Conservation (phyloP, 2,888 invertebrate species). For the Fragum whitleyi region DNA sequence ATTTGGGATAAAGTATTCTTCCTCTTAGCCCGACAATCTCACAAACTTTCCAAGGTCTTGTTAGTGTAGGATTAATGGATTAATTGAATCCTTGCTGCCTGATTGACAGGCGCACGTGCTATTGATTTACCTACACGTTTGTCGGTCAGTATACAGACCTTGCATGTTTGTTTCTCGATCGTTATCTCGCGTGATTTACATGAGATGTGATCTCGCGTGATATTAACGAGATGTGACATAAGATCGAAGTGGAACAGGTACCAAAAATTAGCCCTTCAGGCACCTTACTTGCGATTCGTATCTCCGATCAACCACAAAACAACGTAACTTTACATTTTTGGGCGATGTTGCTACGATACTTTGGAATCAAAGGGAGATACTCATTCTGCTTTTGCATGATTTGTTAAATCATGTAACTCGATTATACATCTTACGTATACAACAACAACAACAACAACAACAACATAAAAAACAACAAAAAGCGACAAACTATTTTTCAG, state of each 20-base stretch:
- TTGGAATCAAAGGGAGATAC: too few species aligned
- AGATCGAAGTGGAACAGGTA: not conserved
- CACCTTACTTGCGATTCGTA: not conserved
- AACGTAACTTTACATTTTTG: too few species aligned
- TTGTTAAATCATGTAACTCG: too few species aligned
- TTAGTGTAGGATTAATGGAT: not conserved
- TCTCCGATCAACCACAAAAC: too few species aligned
- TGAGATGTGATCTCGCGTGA: constrained; percentile 4
- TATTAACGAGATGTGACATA: not conserved
- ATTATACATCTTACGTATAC: too few species aligned
- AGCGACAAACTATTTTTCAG: too few species aligned
- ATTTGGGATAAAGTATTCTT: too few species aligned
- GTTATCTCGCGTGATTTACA: not conserved
- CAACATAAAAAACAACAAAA: too few species aligned
- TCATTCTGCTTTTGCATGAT: too few species aligned
- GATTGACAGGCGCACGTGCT: constrained; percentile 14
- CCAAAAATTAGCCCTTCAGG: not conserved
- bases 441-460: too few species aligned
- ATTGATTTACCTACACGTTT: not conserved
- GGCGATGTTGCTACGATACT: too few species aligned
- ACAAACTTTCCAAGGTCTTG: not conserved
- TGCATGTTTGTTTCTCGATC: not conserved
- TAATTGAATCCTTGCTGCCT: constrained; percentile 1
- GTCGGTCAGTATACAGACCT: not conserved
- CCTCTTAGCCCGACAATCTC: too few species aligned